Evolutionary conservation across 2,797 vertebrate species (phyloP), one percentile per base, ranked within the genome.

Genomic region (Artibeus jamaicensis): DNA sequence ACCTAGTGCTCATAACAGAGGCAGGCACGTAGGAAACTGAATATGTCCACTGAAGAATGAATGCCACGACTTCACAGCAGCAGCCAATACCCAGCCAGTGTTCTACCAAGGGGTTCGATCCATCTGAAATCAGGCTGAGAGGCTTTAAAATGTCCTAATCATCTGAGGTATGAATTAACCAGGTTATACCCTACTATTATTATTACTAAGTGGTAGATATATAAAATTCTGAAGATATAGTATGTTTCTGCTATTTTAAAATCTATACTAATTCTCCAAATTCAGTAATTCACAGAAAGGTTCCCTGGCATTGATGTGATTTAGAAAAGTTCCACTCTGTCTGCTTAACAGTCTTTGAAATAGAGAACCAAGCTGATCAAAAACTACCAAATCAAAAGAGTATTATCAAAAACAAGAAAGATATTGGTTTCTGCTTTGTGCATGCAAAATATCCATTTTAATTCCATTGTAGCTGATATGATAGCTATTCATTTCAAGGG

Each of bases 351-450:
- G 50, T 3, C 16, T 84, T 86, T 55, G 53, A 97, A 95, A 92
- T 3, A 93, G 62, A 96, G 7, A 94, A 89, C 37, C 37, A 77
- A 88, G 82, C 42, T 81, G 29, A 92, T 88, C 24, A 81, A 29
- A 91, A 93, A 87, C 53, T 39, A 92, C 12, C 55, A 78, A 93
- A 77, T 88, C 22, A 88, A 93, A 89, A 48, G 5, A 89, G 70
- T 53, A 77, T 7, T 50, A 57, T 68, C 15, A 73, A 50, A 3
- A 77, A 39, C 37, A 46, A 68, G 59, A 83, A 46, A 55, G n/a
- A 73, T 44, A 57, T 0, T 14, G 12, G 18, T 78, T 24, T 74
- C 15, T 11, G 53, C 59, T 37, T 8, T 59, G 1, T 42, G n/a
- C 8, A 53, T 57, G 7, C 6, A 74, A 46, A 96, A 39, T 86